Evolutionary conservation across 1,140 invertebrate genomes (phyloP).

Genomic region (Drosophila virilis): DNA sequence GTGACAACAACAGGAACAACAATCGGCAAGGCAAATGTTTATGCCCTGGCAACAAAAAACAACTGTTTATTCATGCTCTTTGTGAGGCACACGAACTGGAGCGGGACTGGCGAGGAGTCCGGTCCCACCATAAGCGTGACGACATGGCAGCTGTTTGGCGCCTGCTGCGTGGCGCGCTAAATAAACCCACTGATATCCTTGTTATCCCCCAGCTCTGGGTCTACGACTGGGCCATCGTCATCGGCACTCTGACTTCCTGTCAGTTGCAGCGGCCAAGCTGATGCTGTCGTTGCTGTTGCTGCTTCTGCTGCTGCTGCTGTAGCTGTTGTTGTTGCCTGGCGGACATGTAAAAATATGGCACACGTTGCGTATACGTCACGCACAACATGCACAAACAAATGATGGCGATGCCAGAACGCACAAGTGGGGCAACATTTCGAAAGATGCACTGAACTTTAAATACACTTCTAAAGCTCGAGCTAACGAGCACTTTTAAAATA

Average conservation of each 20-base stretch:
- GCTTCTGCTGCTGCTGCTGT: slow-evolving; percentile 36
- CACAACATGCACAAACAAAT: slow-evolving; percentile 50
- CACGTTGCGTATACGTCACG: slow-evolving; percentile 77
- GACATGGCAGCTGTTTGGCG: slow-evolving; percentile 33
- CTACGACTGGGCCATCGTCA: slow-evolving; percentile 52
- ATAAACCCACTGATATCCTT: slow-evolving; percentile 58
- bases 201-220: slow-evolving; percentile 4
- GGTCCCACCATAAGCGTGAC: slow-evolving; percentile 3
- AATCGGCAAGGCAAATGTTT: slow-evolving; percentile 36
- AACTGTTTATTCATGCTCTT: slow-evolving; percentile 60
- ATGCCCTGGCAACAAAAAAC: slow-evolving; percentile 12
- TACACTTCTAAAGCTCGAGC: slow-evolving; percentile 4
- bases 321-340: slow-evolving; percentile 54
- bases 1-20: slow-evolving; percentile 43
- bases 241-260: slow-evolving; percentile 67
- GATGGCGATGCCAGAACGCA: slow-evolving; percentile 14
- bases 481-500: too few relatives aligned
- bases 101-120: neutral
- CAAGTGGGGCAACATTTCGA: slow-evolving; percentile 8
- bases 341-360: slow-evolving; percentile 78
- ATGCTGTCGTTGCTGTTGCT: slow-evolving; percentile 3
- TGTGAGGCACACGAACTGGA: slow-evolving; percentile 15
- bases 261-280: slow-evolving; percentile 57
- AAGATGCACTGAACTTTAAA: slow-evolving; percentile 19
- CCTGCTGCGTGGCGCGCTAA: slow-evolving; percentile 64